phyloP scores from a whole-genome alignment of 2,113 vertebrate species.

The Tragelaphus imberbis region DNA sequence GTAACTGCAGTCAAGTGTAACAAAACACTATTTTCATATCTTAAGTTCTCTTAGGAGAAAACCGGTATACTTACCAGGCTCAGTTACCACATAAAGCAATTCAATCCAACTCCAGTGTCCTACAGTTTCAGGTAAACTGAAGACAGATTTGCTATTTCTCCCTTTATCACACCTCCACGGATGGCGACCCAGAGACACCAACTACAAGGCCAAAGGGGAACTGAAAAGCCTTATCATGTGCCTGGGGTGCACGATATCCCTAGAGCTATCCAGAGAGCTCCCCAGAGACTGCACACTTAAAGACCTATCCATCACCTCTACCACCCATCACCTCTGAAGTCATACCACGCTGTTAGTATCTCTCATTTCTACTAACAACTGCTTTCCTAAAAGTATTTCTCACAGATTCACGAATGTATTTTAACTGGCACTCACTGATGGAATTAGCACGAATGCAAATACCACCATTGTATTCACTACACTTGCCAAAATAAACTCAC shows the following conservation, averaged over 20 bases:
- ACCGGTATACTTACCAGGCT: background rate
- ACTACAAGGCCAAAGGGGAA: background rate
- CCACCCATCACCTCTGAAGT: background rate
- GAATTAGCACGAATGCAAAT: slow-evolving; percentile 3
- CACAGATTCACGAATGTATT: slow-evolving; percentile 28
- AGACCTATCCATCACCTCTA: background rate
- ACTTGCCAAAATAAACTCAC: slow-evolving; percentile 20
- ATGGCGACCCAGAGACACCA: background rate
- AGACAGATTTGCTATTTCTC: background rate
- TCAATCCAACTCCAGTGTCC: slow-evolving; percentile 8
- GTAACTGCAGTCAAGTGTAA: background rate
- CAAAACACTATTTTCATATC: slow-evolving; percentile 8
- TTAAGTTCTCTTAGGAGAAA: slow-evolving; percentile 15
- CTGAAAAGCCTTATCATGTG: background rate
- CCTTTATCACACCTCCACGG: background rate
- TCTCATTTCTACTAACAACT: slow-evolving; percentile 21
- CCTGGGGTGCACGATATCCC: background rate
- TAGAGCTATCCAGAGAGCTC: background rate
- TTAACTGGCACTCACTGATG: background rate
- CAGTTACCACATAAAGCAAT: slow-evolving; percentile 19
- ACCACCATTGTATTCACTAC: background rate
- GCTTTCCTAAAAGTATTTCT: background rate
- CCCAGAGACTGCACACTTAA: background rate
- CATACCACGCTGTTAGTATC: background rate
- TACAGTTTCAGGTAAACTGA: slow-evolving; percentile 22